phyloP scores from a whole-genome alignment of 2,888 invertebrate species.

The Ectobius pallidus region DNA sequence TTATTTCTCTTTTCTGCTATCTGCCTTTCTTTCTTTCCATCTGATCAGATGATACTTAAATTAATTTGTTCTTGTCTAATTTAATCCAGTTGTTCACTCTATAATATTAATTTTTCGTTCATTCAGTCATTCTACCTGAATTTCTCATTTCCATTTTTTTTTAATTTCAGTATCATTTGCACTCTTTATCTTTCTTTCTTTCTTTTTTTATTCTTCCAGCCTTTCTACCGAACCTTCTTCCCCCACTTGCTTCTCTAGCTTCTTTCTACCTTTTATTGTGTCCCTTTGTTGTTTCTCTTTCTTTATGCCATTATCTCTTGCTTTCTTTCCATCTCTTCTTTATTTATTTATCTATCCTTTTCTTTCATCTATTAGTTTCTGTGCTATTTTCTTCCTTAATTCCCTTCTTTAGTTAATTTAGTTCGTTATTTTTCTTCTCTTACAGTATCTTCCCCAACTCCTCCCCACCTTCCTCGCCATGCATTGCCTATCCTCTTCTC shows the following conservation, averaged over 20 bases:
- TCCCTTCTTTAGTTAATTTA: no score
- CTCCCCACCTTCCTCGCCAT: no score
- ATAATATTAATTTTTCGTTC: neutral
- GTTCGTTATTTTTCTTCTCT: neutral
- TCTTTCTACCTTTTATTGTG: neutral
- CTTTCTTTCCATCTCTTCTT: no score
- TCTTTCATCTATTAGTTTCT: no score
- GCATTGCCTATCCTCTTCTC: neutral
- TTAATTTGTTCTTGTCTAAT: neutral
- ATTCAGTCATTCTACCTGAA: neutral
- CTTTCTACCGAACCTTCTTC: neutral
- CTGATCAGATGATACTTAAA: neutral
- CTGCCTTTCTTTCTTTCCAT: neutral
- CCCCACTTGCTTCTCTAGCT: neutral
- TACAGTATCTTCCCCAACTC: neutral
- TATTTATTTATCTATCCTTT: no score
- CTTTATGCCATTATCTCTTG: no score
- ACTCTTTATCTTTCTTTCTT: neutral
- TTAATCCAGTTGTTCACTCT: neutral
- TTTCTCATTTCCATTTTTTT: neutral
- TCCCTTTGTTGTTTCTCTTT: no score
- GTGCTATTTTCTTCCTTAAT: no score
- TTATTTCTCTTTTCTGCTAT: neutral
- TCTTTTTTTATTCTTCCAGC: neutral
- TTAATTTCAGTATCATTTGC: neutral